Conservation (phyloP, 2,797 vertebrate genomes). For the Labroides dimidiatus region DNA sequence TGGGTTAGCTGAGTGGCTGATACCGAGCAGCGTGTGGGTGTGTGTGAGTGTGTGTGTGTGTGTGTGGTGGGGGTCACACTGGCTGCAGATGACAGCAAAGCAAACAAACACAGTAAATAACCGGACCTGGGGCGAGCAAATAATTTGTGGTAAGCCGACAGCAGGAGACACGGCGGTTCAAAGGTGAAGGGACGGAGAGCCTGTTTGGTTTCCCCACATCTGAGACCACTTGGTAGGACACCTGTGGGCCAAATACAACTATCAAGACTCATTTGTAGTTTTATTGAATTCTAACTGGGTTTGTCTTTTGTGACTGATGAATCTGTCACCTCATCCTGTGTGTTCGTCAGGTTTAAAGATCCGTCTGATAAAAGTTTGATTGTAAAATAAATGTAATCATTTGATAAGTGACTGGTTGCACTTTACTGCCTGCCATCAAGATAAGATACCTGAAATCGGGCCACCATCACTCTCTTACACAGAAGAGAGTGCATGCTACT, state of each 20-base stretch:
- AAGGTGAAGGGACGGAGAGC: constrained; percentile 24
- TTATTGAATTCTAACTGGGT: constrained; percentile 29
- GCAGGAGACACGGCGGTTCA: constrained; percentile 15
- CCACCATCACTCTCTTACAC: too few species aligned
- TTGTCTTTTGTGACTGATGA: neutral
- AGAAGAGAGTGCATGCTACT: too few species aligned
- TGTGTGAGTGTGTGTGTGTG: constrained; percentile 11
- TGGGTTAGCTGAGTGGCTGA: constrained; percentile 54
- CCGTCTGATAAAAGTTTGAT: too few species aligned
- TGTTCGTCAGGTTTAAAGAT: too few species aligned
- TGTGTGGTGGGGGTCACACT: constrained; percentile 23
- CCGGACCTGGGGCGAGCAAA: constrained; percentile 46
- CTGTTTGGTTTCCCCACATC: neutral
- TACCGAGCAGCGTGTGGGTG: constrained; percentile 30
- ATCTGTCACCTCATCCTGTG: too few species aligned
- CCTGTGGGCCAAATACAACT: constrained; percentile 2
- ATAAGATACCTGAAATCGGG: too few species aligned
- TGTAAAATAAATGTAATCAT: too few species aligned
- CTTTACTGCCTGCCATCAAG: too few species aligned
- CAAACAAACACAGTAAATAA: constrained; percentile 64
- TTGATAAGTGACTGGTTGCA: too few species aligned
- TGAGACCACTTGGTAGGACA: constrained; percentile 10
- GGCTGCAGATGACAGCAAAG: constrained; percentile 59
- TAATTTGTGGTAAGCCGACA: constrained; percentile 44
- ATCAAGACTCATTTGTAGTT: constrained; percentile 15